These are phyloP conservation scores for Sarcophaga peregrina DNA, from an alignment of 1,140 invertebrate genomes.

Conservation along the genomic window DNA sequence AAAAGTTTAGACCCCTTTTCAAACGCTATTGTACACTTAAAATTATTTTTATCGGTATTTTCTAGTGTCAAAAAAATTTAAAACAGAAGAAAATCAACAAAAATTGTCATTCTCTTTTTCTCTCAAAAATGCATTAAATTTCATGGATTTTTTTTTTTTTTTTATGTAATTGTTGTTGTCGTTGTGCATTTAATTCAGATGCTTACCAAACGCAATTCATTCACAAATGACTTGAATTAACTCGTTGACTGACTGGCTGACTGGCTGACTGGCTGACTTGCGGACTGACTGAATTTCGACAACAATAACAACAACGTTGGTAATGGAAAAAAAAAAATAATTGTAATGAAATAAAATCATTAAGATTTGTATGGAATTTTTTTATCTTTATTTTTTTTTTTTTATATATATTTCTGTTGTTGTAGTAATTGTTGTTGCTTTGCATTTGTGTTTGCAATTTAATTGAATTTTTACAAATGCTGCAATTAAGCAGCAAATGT, in stretches of 20 bases:
- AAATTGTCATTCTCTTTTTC: too few relatives aligned
- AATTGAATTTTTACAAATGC: slow-evolving; percentile 15
- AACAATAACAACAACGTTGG: too few relatives aligned
- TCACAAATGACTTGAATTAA: neutral
- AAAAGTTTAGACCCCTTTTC: too few relatives aligned
- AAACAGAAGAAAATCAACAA: neutral
- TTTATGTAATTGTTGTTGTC: too few relatives aligned
- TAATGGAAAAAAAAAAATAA: neutral
- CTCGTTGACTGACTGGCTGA: neutral
- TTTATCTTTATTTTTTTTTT: neutral
- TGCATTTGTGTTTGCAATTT: neutral
- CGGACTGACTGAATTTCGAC: neutral
- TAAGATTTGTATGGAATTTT: neutral
- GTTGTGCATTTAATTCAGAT: neutral
- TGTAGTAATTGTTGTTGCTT: neutral
- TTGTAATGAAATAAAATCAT: neutral
- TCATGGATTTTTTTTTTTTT: neutral
- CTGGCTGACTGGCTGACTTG: neutral
- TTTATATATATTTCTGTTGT: too few relatives aligned
- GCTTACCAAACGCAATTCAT: neutral
- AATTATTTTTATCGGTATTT: too few relatives aligned
- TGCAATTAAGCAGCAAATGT: slow-evolving; percentile 10
- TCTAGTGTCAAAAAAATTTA: too few relatives aligned
- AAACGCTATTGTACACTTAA: too few relatives aligned
- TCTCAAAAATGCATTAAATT: slow-evolving; percentile 10